Conservation (phyloP, 2,888 invertebrate genomes). For the Acanthoscelides obtectus region DNA sequence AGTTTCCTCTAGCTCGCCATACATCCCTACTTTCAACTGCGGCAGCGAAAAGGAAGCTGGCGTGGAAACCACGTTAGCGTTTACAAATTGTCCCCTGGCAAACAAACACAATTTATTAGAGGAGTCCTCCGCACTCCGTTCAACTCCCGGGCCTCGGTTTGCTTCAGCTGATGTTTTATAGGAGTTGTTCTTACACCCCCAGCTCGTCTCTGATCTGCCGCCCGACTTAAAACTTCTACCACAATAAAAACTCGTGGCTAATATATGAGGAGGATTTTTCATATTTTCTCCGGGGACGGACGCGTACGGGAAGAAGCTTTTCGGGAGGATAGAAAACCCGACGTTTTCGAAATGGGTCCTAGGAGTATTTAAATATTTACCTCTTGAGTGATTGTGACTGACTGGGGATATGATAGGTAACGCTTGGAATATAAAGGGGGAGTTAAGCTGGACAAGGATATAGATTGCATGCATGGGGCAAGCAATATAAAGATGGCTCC, state of each 20-base stretch:
- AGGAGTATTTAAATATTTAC: not conserved
- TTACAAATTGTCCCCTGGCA: slow-evolving; percentile 28
- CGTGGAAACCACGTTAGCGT: slow-evolving; percentile 13
- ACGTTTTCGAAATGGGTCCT: not conserved
- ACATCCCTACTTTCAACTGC: not conserved
- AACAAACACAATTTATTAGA: slow-evolving; percentile 33
- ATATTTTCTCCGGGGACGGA: slow-evolving; percentile 15
- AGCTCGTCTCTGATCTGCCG: slow-evolving; percentile 7
- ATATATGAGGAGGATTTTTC: slow-evolving; percentile 21
- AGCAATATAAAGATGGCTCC: too few species aligned
- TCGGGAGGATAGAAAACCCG: not conserved
- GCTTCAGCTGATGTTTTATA: slow-evolving; percentile 15
- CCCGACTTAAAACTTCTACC: slow-evolving; percentile 19
- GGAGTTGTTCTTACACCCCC: slow-evolving; percentile 13
- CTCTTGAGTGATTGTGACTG: not conserved
- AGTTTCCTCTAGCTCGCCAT: not conserved
- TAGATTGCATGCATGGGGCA: too few species aligned
- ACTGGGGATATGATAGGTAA: not conserved
- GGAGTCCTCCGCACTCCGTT: too few species aligned
- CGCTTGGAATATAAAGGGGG: too few species aligned
- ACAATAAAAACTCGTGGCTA: slow-evolving; percentile 20
- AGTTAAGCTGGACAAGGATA: too few species aligned
- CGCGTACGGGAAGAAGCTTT: not conserved
- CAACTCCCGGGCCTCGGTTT: slow-evolving; percentile 8
- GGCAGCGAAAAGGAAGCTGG: not conserved